phyloP scores from a whole-genome alignment of 2,113 vertebrate species.

The Ceyx cyanopectus region DNA sequence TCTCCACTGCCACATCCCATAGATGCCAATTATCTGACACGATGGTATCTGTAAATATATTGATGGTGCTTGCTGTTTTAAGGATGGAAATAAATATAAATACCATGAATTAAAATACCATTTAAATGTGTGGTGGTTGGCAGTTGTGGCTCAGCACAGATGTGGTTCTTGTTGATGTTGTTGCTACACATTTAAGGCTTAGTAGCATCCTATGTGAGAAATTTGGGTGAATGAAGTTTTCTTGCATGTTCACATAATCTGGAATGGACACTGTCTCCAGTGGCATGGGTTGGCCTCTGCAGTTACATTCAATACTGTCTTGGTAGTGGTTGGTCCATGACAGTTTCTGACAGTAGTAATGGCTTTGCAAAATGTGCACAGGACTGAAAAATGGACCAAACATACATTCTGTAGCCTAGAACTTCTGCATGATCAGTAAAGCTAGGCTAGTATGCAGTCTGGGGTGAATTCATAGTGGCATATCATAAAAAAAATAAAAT shows the following conservation, averaged over 20 bases:
- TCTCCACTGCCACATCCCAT: background rate
- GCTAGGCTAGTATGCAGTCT: background rate
- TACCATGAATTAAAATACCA: rapidly evolving
- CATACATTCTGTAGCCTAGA: background rate
- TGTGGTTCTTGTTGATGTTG: background rate
- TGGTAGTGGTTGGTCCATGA: rapidly evolving
- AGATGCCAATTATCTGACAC: background rate
- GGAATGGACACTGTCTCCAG: background rate
- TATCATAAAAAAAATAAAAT: background rate
- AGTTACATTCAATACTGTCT: background rate
- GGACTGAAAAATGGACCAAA: background rate
- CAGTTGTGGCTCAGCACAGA: background rate
- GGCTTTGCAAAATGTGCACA: background rate
- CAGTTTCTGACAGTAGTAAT: background rate
- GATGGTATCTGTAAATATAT: background rate
- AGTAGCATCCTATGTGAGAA: background rate
- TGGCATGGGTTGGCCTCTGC: background rate
- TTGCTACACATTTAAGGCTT: background rate
- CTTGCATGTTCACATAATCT: background rate
- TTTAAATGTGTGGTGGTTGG: background rate
- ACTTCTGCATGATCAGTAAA: background rate
- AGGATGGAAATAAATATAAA: background rate
- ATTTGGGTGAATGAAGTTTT: background rate
- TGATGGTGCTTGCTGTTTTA: background rate
- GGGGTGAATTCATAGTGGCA: background rate